A percentile compares a stretch with the other conserved stretches of the same genome.
These are phyloP conservation scores for Gallirallus australis DNA, from an alignment of 2,797 vertebrate species.

Conservation along the genomic window DNA sequence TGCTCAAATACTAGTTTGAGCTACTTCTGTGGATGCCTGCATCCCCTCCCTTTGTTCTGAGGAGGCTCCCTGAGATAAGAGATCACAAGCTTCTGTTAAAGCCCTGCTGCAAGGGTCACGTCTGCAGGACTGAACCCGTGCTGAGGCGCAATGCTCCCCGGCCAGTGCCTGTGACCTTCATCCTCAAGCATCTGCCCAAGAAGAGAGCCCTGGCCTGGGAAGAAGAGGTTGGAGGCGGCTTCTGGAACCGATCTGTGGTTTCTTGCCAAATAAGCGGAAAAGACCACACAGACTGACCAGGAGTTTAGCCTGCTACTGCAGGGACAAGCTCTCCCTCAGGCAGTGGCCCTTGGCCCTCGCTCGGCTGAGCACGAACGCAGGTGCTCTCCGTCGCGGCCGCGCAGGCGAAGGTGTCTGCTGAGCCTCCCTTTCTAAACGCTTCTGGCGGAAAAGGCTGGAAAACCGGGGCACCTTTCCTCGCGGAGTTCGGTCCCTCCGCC, in stretches of 20 bases:
- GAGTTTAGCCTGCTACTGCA: accelerated
- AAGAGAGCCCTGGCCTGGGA: too few relatives aligned
- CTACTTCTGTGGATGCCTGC: accelerated
- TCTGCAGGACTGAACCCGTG: accelerated
- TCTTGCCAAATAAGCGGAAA: neutral
- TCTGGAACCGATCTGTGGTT: neutral
- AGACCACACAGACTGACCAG: neutral
- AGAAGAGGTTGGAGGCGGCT: neutral
- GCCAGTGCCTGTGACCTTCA: accelerated
- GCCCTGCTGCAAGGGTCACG: accelerated
- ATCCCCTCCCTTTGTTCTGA: neutral
- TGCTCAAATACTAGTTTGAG: accelerated
- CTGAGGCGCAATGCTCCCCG: accelerated
- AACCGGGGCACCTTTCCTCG: accelerated
- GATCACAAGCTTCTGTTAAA: neutral
- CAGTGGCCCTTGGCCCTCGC: accelerated
- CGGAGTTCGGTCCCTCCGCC: neutral
- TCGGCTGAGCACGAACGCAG: accelerated
- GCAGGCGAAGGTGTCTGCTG: accelerated
- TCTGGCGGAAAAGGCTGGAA: too few relatives aligned
- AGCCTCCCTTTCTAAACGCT: accelerated
- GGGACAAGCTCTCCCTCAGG: neutral
- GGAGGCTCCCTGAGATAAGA: neutral
- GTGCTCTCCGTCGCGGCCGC: accelerated
- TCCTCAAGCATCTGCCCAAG: accelerated